Evolutionary conservation across 2,888 invertebrate genomes (phyloP).

Genomic region (Melieria crassipennis): DNA sequence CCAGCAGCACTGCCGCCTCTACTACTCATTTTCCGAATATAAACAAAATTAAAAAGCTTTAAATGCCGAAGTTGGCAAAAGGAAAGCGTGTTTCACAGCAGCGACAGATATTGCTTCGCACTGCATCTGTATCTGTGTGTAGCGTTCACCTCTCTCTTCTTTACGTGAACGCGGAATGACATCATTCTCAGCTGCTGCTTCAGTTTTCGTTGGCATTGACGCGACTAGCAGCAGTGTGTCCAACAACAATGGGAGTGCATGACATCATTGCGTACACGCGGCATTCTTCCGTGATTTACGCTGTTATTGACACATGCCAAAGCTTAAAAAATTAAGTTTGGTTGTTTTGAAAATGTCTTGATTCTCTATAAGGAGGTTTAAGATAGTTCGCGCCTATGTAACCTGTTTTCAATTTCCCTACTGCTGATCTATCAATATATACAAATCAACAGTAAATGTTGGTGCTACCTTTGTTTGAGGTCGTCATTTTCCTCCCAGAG

Average conservation of each 20-base stretch:
- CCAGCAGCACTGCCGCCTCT: no score
- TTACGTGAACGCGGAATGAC: not conserved
- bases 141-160: no score
- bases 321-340: not conserved
- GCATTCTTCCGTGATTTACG: not conserved
- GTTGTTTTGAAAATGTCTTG: not conserved
- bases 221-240: not conserved
- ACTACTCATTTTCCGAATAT: no score
- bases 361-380: not conserved
- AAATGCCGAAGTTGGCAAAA: no score
- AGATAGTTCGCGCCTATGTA: not conserved
- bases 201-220: not conserved
- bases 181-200: not conserved
- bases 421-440: no score
- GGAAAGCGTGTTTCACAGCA: no score
- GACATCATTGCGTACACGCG: not conserved
- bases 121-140: no score
- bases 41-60: no score
- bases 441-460: no score
- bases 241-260: not conserved
- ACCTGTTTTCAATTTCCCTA: conserved; percentile 12
- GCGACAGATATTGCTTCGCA: no score
- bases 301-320: not conserved
- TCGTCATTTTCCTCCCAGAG: conserved; percentile 89
- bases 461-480: conserved; percentile 73